Evolutionary conservation across 1,140 invertebrate species (phyloP).

Genomic region (Ips nitidus): DNA sequence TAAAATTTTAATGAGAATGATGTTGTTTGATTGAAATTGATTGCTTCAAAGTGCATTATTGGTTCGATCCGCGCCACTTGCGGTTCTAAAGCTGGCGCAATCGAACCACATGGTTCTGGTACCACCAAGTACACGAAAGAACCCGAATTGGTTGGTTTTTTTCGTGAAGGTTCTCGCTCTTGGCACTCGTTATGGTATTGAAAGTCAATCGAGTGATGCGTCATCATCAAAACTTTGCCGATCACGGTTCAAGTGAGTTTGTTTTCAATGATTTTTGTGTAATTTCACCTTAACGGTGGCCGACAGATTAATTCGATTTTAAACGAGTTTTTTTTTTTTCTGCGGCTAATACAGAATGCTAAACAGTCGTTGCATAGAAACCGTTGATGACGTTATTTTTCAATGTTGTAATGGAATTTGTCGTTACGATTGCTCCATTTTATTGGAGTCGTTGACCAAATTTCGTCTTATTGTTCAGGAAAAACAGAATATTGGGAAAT

Average conservation of each 20-base stretch:
- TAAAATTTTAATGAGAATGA: too few relatives aligned
- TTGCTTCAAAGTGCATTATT: too few relatives aligned
- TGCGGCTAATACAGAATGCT: constrained; percentile 14
- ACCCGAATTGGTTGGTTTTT: constrained; percentile 2
- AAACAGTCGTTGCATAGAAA: constrained; percentile 8
- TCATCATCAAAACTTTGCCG: constrained; percentile 6
- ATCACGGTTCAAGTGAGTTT: constrained; percentile 41
- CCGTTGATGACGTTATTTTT: neutral
- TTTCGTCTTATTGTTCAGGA: too few relatives aligned
- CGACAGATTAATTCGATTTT: constrained; percentile 14
- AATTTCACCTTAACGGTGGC: constrained; percentile 36
- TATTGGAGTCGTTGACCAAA: too few relatives aligned
- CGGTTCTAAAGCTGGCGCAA: too few relatives aligned
- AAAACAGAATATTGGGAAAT: too few relatives aligned
- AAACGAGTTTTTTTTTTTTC: constrained; percentile 14
- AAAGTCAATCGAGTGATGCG: constrained; percentile 26
- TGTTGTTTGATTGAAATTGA: too few relatives aligned
- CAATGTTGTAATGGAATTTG: neutral
- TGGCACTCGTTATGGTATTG: constrained; percentile 37
- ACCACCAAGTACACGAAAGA: too few relatives aligned
- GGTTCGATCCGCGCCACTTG: too few relatives aligned
- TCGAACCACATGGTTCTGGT: too few relatives aligned
- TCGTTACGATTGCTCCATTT: neutral
- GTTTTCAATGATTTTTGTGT: constrained; percentile 45
- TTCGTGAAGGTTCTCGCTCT: constrained; percentile 34